Percentiles rank a stretch among this genome's conserved stretches.
These are phyloP conservation scores for Apamea crenata DNA, from an alignment of 2,888 invertebrate genomes.

Conservation along the genomic window DNA sequence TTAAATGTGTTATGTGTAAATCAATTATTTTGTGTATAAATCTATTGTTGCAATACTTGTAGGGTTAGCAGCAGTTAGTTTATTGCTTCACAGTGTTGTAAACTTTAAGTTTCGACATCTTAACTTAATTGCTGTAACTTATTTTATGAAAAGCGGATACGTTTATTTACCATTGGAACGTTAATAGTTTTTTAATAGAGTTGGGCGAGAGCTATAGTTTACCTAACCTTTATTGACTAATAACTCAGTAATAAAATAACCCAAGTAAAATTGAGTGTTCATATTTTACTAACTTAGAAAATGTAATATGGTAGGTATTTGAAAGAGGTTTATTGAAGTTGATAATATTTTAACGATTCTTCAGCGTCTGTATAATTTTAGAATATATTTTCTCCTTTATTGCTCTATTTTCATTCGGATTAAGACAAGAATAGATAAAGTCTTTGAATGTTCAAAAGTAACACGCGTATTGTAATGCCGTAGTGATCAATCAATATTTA, in stretches of 20 bases:
- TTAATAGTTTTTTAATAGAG: constrained; percentile 27
- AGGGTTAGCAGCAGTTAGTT: constrained; percentile 35
- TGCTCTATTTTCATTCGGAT: not conserved
- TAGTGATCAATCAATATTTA: constrained; percentile 18
- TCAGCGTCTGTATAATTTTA: not conserved
- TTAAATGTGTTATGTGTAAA: constrained; percentile 39
- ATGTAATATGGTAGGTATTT: not conserved
- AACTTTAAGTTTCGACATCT: constrained; percentile 45
- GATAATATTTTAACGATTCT: not conserved
- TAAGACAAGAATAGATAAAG: not conserved
- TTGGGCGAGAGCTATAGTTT: not conserved
- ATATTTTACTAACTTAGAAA: not conserved
- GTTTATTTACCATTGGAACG: constrained; percentile 38
- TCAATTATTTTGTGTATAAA: constrained; percentile 31
- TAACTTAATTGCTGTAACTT: constrained; percentile 56
- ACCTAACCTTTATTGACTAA: constrained; percentile 5
- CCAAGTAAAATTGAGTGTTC: not conserved
- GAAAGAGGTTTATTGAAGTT: not conserved
- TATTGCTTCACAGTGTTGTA: constrained; percentile 51
- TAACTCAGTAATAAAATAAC: not conserved
- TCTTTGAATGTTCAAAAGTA: not conserved
- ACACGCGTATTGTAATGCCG: not conserved
- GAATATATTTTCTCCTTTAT: too few species aligned
- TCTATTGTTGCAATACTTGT: constrained; percentile 44
- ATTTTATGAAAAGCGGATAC: constrained; percentile 56